These are phyloP conservation scores for Tetramorium bicarinatum DNA, from an alignment of 2,888 invertebrate species.

Conservation along the genomic window DNA sequence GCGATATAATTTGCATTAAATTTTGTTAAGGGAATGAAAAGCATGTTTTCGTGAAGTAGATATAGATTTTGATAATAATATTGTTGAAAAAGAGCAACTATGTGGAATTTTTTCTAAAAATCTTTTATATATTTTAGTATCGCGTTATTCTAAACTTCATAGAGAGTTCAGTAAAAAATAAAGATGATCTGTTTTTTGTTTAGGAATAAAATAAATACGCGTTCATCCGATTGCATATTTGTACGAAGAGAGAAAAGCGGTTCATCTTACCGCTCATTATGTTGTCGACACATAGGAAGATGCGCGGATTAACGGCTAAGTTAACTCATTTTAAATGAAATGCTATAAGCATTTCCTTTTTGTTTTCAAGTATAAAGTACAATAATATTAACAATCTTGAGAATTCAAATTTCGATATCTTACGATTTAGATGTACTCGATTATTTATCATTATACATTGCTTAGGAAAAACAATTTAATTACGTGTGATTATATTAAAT, in stretches of 20 bases:
- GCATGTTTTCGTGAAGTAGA: constrained; percentile 36
- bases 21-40: constrained; percentile 13
- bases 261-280: constrained; percentile 75
- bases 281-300: constrained; percentile 73
- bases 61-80: constrained; percentile 19
- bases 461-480: constrained; percentile 73
- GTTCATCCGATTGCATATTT: constrained; percentile 79
- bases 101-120: constrained; percentile 6
- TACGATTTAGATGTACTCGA: constrained; percentile 75
- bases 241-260: constrained; percentile 76
- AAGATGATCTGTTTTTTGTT: constrained; percentile 78
- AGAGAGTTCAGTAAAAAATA: constrained; percentile 60
- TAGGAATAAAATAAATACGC: constrained; percentile 78
- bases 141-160: constrained; percentile 20
- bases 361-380: constrained; percentile 57
- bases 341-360: constrained; percentile 54
- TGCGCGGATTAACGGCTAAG: constrained; percentile 66
- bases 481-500: constrained; percentile 76
- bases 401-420: constrained; percentile 73
- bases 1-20: constrained; percentile 20
- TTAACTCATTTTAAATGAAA: constrained; percentile 67
- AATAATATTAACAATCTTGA: constrained; percentile 61
- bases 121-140: constrained; percentile 20
- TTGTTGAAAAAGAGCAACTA: neutral
- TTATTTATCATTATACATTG: constrained; percentile 78